Evolutionary conservation across 2,888 invertebrate species (phyloP).

Genomic region (Xylophagus ater): DNA sequence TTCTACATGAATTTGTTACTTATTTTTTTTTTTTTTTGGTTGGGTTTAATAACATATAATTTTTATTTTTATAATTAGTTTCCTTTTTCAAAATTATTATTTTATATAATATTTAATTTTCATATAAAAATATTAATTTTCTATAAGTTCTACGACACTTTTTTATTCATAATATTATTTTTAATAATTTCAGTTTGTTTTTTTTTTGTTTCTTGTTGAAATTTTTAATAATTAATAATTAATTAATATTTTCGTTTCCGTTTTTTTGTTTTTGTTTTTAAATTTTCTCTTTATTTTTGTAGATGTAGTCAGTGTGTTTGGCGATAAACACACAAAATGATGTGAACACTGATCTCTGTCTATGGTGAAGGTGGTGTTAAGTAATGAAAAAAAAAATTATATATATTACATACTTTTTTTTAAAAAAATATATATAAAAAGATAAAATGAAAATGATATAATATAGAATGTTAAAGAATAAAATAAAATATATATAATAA

Average conservation of each 20-base stretch:
- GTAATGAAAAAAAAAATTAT: constrained; percentile 22
- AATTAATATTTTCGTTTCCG: constrained; percentile 4
- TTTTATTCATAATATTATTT: constrained; percentile 8
- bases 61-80: too few relatives aligned
- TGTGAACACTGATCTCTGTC: constrained; percentile 26
- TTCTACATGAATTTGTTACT: too few relatives aligned
- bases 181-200: too few relatives aligned
- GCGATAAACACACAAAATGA: constrained; percentile 52
- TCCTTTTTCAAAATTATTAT: constrained; percentile 4
- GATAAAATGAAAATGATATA: too few relatives aligned
- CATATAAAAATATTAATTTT: too few relatives aligned
- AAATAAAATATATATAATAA: constrained; percentile 25
- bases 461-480: too few relatives aligned
- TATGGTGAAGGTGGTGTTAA: constrained; percentile 22
- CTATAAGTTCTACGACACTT: neutral
- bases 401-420: constrained; percentile 26
- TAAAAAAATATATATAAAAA: too few relatives aligned
- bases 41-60: too few relatives aligned
- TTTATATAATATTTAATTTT: constrained; percentile 5
- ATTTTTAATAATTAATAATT: too few relatives aligned
- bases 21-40: too few relatives aligned
- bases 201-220: constrained; percentile 3
- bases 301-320: constrained; percentile 82
- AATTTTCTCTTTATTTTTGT: constrained; percentile 45
- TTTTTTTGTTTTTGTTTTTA: constrained; percentile 22